Conservation (phyloP, 2,888 invertebrate species). For the Acrocyrtus sp. region DNA sequence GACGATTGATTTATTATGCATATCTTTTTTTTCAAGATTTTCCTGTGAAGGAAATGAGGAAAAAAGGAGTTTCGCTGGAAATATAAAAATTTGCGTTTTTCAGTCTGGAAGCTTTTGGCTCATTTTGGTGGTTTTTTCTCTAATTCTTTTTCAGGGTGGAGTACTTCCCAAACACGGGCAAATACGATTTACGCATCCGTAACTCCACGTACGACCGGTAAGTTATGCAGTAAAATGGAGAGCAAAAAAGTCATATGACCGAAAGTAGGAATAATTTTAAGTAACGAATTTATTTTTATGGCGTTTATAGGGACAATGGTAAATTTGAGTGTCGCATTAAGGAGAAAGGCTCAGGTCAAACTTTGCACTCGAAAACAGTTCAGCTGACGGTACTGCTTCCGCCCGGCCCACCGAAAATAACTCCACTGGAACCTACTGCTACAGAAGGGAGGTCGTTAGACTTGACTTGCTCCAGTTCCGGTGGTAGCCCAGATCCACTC, state of each 20-base stretch:
- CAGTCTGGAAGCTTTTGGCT: neutral
- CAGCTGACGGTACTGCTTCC: constrained; percentile 86
- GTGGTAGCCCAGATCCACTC: constrained; percentile 90
- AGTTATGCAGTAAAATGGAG: too few relatives aligned
- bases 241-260: too few relatives aligned
- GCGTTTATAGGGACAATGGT: constrained; percentile 74
- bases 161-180: constrained; percentile 81
- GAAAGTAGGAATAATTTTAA: too few relatives aligned
- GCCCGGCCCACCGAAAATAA: constrained; percentile 82
- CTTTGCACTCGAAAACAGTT: constrained; percentile 80
- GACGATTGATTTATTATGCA: constrained; percentile 34
- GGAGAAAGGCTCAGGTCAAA: constrained; percentile 73
- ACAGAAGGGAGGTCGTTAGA: constrained; percentile 72
- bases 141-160: constrained; percentile 74
- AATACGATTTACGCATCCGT: constrained; percentile 88
- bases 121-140: constrained; percentile 9
- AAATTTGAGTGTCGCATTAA: constrained; percentile 92
- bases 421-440: constrained; percentile 80
- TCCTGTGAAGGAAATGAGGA: neutral
- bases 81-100: too few relatives aligned
- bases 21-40: constrained; percentile 11
- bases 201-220: constrained; percentile 85
- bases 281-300: neutral
- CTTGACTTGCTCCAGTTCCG: constrained; percentile 75
- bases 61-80: too few relatives aligned